A percentile compares a stretch with the other conserved stretches of the same genome.
phyloP scores from a whole-genome alignment of 2,113 vertebrate genomes.

The Oncorhynchus nerka region DNA sequence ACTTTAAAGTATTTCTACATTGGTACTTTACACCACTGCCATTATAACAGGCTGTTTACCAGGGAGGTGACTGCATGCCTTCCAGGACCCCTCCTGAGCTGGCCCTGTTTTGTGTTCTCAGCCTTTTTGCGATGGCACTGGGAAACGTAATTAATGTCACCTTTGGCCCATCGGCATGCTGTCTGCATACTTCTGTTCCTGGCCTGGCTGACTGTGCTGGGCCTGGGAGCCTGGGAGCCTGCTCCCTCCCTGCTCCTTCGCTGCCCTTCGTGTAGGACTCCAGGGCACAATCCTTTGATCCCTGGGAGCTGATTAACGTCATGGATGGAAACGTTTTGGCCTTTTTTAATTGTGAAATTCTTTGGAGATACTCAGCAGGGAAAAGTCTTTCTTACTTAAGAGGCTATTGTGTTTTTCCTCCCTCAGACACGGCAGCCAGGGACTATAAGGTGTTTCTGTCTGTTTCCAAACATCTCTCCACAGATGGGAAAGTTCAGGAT shows the following conservation, averaged over 20 bases:
- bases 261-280: constrained; percentile 33
- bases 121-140: neutral
- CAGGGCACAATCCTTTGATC: constrained; percentile 58
- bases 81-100: constrained; percentile 20
- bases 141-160: constrained; percentile 22
- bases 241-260: neutral
- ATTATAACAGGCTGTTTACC: constrained; percentile 29
- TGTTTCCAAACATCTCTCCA: constrained; percentile 11
- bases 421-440: constrained; percentile 6
- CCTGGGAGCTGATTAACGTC: constrained; percentile 53
- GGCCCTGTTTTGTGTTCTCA: constrained; percentile 19
- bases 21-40: too few relatives aligned
- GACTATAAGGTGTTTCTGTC: neutral
- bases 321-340: constrained; percentile 14
- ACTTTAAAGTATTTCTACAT: too few relatives aligned
- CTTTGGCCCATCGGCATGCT: constrained; percentile 17
- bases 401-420: constrained; percentile 48
- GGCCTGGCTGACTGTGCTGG: constrained; percentile 13
- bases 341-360: constrained; percentile 57
- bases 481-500: constrained; percentile 92
- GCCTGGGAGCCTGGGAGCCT: neutral
- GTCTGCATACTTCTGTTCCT: constrained; percentile 30
- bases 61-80: constrained; percentile 40
- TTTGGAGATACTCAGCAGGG: constrained; percentile 46
- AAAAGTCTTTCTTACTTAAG: constrained; percentile 45